phyloP scores from a whole-genome alignment of 2,113 vertebrate species.

The Porphyrio hochstetteri region DNA sequence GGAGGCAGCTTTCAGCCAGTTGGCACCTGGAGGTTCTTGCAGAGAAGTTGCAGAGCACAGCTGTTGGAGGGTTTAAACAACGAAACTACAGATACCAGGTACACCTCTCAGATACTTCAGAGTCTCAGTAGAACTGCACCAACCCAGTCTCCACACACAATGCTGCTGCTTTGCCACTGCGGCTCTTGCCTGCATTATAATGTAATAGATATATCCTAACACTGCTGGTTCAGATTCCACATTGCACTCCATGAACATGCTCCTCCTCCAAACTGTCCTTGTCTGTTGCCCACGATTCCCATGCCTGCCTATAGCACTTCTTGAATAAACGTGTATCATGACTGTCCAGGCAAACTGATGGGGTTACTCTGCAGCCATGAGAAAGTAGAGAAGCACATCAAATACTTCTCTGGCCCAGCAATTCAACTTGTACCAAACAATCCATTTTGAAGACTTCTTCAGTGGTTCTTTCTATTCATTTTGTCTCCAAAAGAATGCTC shows the following conservation, averaged over 20 bases:
- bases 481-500: neutral
- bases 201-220: neutral
- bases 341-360: neutral
- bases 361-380: neutral
- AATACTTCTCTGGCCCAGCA: neutral
- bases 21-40: neutral
- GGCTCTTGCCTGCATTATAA: neutral
- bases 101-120: neutral
- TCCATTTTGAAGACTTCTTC: neutral
- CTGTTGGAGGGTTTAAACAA: neutral
- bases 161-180: fast-evolving
- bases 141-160: neutral
- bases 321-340: neutral
- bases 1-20: neutral
- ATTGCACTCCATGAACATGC: fast-evolving
- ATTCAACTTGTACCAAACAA: neutral
- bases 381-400: neutral
- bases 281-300: neutral
- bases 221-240: fast-evolving
- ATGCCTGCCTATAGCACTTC: neutral
- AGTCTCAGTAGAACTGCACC: neutral
- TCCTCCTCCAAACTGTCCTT: neutral
- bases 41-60: neutral
- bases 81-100: neutral
- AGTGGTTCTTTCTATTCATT: neutral